Conservation (phyloP, 2,888 invertebrate species). For the Muschampia plurimacula region DNA sequence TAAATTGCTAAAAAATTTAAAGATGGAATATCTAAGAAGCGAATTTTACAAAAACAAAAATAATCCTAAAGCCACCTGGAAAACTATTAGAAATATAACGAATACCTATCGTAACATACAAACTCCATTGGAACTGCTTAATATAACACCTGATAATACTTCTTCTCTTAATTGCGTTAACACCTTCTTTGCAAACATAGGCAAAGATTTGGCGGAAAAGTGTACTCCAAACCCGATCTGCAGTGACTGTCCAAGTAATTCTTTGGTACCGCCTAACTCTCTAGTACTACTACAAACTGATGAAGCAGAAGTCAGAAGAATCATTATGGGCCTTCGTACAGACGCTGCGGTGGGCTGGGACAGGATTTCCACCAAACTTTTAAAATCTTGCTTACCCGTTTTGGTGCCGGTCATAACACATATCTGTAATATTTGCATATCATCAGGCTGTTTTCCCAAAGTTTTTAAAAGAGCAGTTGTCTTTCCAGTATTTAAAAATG, state of each 20-base stretch:
- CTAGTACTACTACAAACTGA: conserved; percentile 14
- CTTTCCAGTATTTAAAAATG: background rate
- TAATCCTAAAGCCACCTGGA: background rate
- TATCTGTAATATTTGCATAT: background rate
- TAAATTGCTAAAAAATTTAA: background rate
- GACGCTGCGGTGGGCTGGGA: conserved; percentile 26
- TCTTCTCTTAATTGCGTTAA: conserved; percentile 28
- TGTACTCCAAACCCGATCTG: background rate
- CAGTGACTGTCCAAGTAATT: background rate
- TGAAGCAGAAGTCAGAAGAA: conserved; percentile 9
- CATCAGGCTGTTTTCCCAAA: conserved; percentile 19
- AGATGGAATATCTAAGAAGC: background rate
- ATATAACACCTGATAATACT: background rate
- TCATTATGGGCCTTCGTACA: conserved; percentile 14
- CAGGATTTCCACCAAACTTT: conserved; percentile 12
- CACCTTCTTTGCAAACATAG: conserved; percentile 22
- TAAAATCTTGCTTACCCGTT: conserved; percentile 9
- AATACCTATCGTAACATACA: too few relatives aligned
- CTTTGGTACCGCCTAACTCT: background rate
- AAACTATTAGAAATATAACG: background rate
- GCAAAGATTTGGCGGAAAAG: conserved; percentile 21
- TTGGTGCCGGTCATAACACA: background rate
- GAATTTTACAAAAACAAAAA: background rate
- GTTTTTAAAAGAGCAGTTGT: background rate
- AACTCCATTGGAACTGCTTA: too few relatives aligned